These are phyloP conservation scores for Spongilla lacustris DNA, from an alignment of 37 sponge, comb jelly and placozoan genomes.

Conservation along the genomic window DNA sequence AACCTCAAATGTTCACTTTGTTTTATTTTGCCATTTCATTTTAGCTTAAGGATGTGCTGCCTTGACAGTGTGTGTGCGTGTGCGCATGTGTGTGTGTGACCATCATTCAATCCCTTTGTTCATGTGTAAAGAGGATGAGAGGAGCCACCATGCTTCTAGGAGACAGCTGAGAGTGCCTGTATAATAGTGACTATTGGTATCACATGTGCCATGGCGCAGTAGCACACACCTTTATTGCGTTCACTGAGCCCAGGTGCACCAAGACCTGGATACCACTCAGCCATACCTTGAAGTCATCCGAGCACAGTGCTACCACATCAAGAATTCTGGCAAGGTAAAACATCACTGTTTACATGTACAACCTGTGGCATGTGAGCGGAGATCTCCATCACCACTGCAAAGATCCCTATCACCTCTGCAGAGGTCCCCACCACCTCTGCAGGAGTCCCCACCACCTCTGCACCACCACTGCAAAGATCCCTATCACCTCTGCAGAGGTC, in stretches of 20 bases:
- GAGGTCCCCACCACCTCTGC: no score
- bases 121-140: not conserved
- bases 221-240: constrained; percentile 56
- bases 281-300: constrained; percentile 76
- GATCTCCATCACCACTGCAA: no score
- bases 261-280: constrained; percentile 68
- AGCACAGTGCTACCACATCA: constrained; percentile 62
- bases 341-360: no score
- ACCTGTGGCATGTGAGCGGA: no score
- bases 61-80: not conserved
- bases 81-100: not conserved
- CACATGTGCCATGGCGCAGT: not conserved
- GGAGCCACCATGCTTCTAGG: not conserved
- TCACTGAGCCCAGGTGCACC: constrained; percentile 45
- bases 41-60: not conserved
- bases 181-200: not conserved
- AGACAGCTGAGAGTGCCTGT: not conserved
- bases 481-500: no score
- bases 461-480: no score
- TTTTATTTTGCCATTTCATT: not conserved
- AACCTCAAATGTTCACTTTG: not conserved
- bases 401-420: no score
- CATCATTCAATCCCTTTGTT: not conserved
- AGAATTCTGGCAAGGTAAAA: constrained; percentile 45
- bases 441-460: no score